Conservation (phyloP, 2,113 vertebrate genomes). For the Engraulis encrasicolus region DNA sequence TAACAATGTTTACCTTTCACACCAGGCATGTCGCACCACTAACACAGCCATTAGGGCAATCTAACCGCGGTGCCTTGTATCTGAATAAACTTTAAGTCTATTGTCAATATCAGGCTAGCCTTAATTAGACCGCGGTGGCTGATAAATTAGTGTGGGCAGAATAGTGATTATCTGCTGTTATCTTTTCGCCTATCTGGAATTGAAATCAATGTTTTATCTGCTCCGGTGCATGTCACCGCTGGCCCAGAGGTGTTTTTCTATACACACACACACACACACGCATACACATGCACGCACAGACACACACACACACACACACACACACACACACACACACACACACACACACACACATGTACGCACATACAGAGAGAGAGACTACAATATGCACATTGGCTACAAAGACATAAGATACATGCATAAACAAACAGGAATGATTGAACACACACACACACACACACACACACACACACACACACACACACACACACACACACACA, state of each 20-base stretch:
- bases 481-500: too few species aligned
- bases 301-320: neutral
- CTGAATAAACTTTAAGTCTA: conserved; percentile 45
- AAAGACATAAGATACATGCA: neutral
- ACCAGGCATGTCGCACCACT: neutral
- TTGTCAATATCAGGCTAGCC: conserved; percentile 50
- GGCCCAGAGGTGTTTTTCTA: conserved; percentile 18
- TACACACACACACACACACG: too few species aligned
- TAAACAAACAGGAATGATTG: too few species aligned
- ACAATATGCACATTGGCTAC: neutral
- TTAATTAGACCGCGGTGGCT: conserved; percentile 56
- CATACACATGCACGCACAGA: too few species aligned
- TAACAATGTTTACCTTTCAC: conserved; percentile 2
- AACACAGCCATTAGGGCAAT: conserved; percentile 33
- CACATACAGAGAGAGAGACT: too few species aligned
- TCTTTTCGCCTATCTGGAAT: conserved; percentile 52
- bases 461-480: too few species aligned
- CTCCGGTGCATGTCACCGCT: conserved; percentile 36
- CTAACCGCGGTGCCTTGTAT: conserved; percentile 30
- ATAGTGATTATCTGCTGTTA: conserved; percentile 48
- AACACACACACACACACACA: neutral
- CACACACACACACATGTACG: neutral
- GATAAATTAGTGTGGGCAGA: conserved; percentile 55
- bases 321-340: neutral
- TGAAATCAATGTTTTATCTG: conserved; percentile 55